Base-by-base conservation (phyloP, 1,140 invertebrate species). In the Drosophila rufa region DNA sequence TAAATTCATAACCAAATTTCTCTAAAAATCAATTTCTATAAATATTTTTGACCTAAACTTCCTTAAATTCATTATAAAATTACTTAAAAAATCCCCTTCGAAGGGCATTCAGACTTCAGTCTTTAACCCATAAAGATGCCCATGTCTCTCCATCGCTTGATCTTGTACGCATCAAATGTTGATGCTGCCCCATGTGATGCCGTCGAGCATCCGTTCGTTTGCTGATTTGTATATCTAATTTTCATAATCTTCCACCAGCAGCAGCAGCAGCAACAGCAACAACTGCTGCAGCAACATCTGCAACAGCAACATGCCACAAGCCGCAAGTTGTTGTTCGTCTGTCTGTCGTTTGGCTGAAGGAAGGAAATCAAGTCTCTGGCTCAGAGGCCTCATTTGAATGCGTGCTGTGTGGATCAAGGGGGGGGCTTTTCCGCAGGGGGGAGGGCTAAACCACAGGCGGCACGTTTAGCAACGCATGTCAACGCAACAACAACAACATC, bases 201-300 rank as follows among this genome's bases (percentile, higher is more conserved):
- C 66, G 19, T 65, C 55, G 46, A 60, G 85, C 89, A 91, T 91
- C 89, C 89, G 89, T 91, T 74, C 70, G 68, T 91, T 91, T 78
- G 80, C 81, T 91, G 89, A 91, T 91, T 91, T 91, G 89, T 91
- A 91, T 91, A 91, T 91, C 83, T 91, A 91, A 91, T 91, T 91
- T 91, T 91, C 83, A 91, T 91, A 91, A 89, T 91, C 83, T 90
- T 64, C 66, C 69, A 75, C 64, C 69, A 76, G 58, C 80, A 66
- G 30, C 27, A 50, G 17, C 50, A 64, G 1, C 22, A 27, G n/a
- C 59, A 40, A 30, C 19, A 30, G 48, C 22, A n/a, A 42, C 38
- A 42, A 2, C 47, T 19, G 36, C 30, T 9, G 19, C 19, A 2
- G 75, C 58, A 64, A 45, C 66, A 61, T 36, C 27, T 55, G 59